These are phyloP conservation scores for Eugnorisma glareosa DNA, from an alignment of 2,888 invertebrate species.

Conservation along the genomic window DNA sequence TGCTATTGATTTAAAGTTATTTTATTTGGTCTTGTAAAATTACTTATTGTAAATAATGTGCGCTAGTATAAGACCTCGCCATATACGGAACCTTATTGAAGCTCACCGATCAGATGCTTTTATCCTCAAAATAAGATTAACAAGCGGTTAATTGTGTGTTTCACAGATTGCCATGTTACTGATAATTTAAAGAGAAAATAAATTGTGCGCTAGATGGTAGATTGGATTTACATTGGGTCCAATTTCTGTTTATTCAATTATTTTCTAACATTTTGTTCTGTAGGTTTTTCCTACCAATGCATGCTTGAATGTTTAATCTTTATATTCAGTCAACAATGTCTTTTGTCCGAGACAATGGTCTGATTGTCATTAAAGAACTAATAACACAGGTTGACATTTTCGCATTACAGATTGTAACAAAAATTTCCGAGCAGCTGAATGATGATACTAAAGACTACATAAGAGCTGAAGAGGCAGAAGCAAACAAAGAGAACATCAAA, in stretches of 20 bases:
- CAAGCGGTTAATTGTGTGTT: neutral
- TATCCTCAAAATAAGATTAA: too few relatives aligned
- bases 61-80: too few relatives aligned
- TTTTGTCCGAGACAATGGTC: neutral
- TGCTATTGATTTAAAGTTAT: neutral
- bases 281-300: neutral
- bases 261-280: too few relatives aligned
- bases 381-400: neutral
- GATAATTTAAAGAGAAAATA: neutral
- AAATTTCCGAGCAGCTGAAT: slow-evolving; percentile 84
- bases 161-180: neutral
- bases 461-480: slow-evolving; percentile 77
- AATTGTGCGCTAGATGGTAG: neutral
- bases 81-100: neutral
- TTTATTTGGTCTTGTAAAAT: neutral
- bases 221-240: neutral
- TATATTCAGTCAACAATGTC: neutral
- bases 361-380: slow-evolving; percentile 6
- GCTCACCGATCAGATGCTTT: too few relatives aligned
- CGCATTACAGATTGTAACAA: slow-evolving; percentile 84
- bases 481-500: slow-evolving; percentile 80
- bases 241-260: neutral
- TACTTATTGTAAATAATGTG: too few relatives aligned
- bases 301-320: neutral
- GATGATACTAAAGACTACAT: slow-evolving; percentile 88